A percentile compares a stretch with the other conserved stretches of the same genome.
Conservation (phyloP, 1,140 invertebrate species). For the Aleiodes sp. region DNA sequence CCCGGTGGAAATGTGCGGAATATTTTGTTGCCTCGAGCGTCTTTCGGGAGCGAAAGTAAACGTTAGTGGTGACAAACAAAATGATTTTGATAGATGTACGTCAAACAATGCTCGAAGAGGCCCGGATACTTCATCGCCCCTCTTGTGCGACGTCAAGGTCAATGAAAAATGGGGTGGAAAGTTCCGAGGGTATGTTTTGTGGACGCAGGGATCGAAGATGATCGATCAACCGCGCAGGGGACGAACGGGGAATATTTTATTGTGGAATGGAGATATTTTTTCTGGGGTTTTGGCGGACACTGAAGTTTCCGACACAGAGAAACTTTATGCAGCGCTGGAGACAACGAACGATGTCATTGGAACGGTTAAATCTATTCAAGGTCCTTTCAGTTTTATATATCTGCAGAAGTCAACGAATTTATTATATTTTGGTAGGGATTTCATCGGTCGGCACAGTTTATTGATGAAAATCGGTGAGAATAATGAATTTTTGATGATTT, state of each 20-base stretch:
- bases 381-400: conserved; percentile 87
- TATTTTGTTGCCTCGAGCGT: background rate
- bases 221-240: conserved; percentile 72
- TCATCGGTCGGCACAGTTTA: conserved; percentile 85
- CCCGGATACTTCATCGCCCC: background rate
- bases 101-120: background rate
- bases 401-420: conserved; percentile 71
- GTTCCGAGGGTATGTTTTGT: conserved; percentile 71
- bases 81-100: background rate
- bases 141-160: background rate
- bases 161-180: conserved; percentile 9
- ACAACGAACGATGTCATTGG: conserved; percentile 58
- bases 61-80: too few species aligned
- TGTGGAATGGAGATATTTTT: conserved; percentile 89
- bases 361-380: conserved; percentile 71
- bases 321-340: conserved; percentile 55
- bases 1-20: too few species aligned
- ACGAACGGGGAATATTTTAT: conserved; percentile 68
- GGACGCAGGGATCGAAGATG: conserved; percentile 73
- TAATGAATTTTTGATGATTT: conserved; percentile 62
- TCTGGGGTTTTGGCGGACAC: conserved; percentile 59
- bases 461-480: conserved; percentile 70
- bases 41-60: background rate
- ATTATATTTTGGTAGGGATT: conserved; percentile 88
- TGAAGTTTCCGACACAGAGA: conserved; percentile 58